Evolutionary conservation across 2,113 vertebrate species (phyloP).

Genomic region (Siniperca chuatsi): DNA sequence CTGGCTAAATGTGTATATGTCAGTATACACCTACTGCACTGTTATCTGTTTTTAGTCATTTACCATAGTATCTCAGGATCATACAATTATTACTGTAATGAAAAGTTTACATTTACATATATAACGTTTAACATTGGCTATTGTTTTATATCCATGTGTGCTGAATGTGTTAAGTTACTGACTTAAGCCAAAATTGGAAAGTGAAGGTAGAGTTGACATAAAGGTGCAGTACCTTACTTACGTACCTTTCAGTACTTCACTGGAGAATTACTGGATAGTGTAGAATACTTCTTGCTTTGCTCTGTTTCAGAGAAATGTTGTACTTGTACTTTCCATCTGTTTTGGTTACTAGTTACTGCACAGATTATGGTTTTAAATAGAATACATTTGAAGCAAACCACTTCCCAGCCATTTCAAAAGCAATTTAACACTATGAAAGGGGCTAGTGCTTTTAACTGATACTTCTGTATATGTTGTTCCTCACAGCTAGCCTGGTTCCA

Average conservation of each 20-base stretch:
- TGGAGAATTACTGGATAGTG: neutral
- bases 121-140: neutral
- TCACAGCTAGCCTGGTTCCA: neutral
- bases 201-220: neutral
- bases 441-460: too few species aligned
- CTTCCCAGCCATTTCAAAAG: too few species aligned
- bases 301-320: too few species aligned
- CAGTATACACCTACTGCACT: neutral
- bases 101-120: neutral
- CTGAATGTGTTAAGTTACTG: neutral
- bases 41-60: neutral
- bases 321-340: too few species aligned
- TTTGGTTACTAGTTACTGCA: neutral
- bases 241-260: neutral
- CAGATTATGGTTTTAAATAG: neutral
- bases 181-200: neutral
- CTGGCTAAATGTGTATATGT: neutral
- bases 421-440: too few species aligned
- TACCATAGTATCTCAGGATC: neutral
- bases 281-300: neutral
- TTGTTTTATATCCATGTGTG: neutral
- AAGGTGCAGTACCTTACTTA: neutral
- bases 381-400: neutral
- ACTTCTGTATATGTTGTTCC: neutral
- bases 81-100: neutral